These are phyloP conservation scores for Cryptoblepharus egeriae DNA, from an alignment of 2,797 vertebrate genomes.

Conservation along the genomic window DNA sequence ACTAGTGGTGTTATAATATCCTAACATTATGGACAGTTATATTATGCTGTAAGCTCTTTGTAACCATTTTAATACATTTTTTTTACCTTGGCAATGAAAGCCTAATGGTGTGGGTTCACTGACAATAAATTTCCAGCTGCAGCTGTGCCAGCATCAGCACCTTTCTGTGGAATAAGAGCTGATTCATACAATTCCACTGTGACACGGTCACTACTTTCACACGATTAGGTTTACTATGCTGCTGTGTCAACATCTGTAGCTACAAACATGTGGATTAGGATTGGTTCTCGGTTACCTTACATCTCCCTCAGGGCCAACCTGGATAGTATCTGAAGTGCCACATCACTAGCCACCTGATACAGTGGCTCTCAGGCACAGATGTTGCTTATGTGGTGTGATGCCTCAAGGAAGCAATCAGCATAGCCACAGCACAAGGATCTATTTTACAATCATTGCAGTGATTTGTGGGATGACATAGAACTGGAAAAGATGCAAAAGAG, in stretches of 20 bases:
- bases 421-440: too few species aligned
- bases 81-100: not conserved
- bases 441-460: too few species aligned
- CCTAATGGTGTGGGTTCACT: accelerated
- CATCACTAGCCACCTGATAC: too few species aligned
- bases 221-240: not conserved
- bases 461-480: too few species aligned
- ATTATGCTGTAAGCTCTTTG: accelerated
- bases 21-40: not conserved
- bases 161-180: not conserved
- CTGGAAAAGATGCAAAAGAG: too few species aligned
- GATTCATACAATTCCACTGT: not conserved
- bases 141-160: not conserved
- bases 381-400: too few species aligned
- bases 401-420: too few species aligned
- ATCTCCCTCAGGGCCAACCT: not conserved
- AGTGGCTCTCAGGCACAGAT: too few species aligned
- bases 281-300: not conserved
- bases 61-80: not conserved
- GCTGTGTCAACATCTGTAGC: not conserved
- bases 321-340: not conserved
- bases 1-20: not conserved
- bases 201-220: not conserved
- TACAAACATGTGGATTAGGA: not conserved
- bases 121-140: not conserved